Base-by-base conservation (phyloP, 2,113 vertebrate species). In the Mustela nigripes region DNA sequence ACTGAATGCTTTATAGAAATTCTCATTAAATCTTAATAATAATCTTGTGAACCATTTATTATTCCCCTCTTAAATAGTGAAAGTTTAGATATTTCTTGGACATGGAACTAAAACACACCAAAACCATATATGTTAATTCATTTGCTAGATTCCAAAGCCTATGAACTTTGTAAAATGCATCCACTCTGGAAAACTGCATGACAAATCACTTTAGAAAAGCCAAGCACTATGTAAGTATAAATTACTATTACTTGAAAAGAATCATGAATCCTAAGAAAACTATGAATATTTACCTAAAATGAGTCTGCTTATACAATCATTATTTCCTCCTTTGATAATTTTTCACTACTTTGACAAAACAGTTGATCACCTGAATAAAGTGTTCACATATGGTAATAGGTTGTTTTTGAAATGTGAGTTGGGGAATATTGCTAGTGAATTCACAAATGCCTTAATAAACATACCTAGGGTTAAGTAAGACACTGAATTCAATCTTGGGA, bases 21-120 rank as follows among this genome's bases (percentile, higher is more conserved):
- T 94, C 21, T 91, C 45, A 31, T 50, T 90, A 76, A 94, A 60
- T 45, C n/a, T 93, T 92, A 81, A 63, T 86, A 90, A 91, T 36
- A 60, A 39, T 42, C 24, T 16, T 19, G 0, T 94, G 22, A 76
- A 63, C n/a, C 22, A 53, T 76, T 24, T 91, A 53, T 63, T 73
- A 93, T 58, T 65, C 45, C 7, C 2, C 18, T 95, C 94, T 86
- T 67, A n/a, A 45, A 53, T 8, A 80, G 4, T 33, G 9, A 69
- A 86, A 96, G 2, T 7, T 74, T 88, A 89, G 4, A 50, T 45
- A 83, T 73, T 94, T 86, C 45, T 81, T 94, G n/a, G 19, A 82
- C 50, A 92, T 12, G 58, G 50, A 84, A 7, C 6, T 85, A 74
- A 76, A 36, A 24, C 19, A 42, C 26, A 62, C 3, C 36, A 39